These are phyloP conservation scores for Kryphioiulus occultus DNA, from an alignment of 2,888 invertebrate genomes.

Conservation along the genomic window DNA sequence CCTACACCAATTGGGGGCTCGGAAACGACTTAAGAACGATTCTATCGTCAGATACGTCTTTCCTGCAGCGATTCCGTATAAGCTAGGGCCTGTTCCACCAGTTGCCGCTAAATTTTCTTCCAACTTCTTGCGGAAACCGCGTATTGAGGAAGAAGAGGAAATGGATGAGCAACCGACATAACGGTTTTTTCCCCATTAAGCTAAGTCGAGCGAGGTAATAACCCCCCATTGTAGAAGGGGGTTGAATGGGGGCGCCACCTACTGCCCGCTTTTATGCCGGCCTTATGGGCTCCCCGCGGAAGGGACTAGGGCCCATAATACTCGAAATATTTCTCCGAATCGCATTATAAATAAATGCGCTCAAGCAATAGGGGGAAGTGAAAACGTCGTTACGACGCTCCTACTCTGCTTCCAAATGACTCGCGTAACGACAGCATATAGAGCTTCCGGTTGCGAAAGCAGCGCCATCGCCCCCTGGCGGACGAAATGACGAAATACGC, in stretches of 20 bases:
- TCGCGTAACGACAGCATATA: background rate
- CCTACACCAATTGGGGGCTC: too few species aligned
- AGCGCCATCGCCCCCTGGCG: too few species aligned
- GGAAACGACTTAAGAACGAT: too few species aligned
- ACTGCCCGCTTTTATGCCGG: background rate
- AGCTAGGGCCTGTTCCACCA: too few species aligned
- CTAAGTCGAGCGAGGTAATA: constrained; percentile 39
- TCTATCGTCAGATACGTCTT: too few species aligned
- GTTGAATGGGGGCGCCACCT: background rate
- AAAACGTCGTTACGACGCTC: constrained; percentile 31
- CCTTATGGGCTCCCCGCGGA: background rate
- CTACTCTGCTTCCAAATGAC: constrained; percentile 29
- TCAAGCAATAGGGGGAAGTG: constrained; percentile 21
- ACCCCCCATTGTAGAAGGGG: background rate
- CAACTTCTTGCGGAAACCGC: constrained; percentile 32
- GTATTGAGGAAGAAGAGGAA: background rate
- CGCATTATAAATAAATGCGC: constrained; percentile 36
- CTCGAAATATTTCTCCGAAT: constrained; percentile 27
- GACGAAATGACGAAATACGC: too few species aligned
- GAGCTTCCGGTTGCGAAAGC: background rate
- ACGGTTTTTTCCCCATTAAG: constrained; percentile 10
- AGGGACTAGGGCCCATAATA: background rate
- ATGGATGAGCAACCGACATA: background rate
- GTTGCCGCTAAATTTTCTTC: background rate
- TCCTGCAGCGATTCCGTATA: too few species aligned